These are phyloP conservation scores for Ctenomys sociabilis DNA, from an alignment of 2,113 vertebrate genomes.

Conservation along the genomic window DNA sequence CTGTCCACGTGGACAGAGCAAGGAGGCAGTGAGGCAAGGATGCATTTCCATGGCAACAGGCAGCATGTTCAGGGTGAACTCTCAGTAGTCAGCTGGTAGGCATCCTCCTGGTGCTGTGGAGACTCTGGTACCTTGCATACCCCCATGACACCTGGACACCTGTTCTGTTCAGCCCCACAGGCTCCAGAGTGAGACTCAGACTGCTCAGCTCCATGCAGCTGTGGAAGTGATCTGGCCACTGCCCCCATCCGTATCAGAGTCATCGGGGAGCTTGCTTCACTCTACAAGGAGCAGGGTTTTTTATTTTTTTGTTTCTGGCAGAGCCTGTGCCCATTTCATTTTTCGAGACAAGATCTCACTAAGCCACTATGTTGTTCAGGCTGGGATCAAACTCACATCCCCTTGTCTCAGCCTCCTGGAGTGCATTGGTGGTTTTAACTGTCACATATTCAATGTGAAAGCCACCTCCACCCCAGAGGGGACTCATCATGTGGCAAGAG, in stretches of 20 bases:
- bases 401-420: neutral
- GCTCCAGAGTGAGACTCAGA: too few species aligned
- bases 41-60: neutral
- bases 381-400: neutral
- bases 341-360: neutral
- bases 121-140: neutral
- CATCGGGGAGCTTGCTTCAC: neutral
- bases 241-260: neutral
- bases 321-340: neutral
- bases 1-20: neutral
- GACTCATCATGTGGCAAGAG: neutral
- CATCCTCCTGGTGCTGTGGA: neutral
- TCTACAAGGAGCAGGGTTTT: neutral
- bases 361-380: neutral
- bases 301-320: neutral
- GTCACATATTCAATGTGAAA: neutral
- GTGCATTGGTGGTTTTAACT: neutral
- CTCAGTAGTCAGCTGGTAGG: neutral
- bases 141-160: neutral
- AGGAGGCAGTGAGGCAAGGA: neutral
- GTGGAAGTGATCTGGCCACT: too few species aligned
- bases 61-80: neutral
- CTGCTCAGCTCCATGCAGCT: neutral
- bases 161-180: neutral
- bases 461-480: neutral